phyloP scores from a whole-genome alignment of 2,797 vertebrate species.

The Avahi laniger region DNA sequence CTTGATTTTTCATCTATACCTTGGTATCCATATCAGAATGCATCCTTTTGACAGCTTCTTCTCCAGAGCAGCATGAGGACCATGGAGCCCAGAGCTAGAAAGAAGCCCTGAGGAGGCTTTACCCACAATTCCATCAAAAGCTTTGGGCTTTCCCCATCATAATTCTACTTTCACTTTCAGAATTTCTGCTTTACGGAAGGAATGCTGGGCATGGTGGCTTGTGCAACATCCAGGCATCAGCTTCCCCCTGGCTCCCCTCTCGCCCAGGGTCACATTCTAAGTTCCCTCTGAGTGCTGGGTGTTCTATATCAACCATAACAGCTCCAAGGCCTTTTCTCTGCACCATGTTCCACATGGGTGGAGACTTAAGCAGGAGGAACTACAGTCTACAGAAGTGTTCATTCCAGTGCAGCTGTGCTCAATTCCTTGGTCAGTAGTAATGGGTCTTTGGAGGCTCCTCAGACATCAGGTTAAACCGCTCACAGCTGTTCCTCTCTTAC shows the following conservation, averaged over 20 bases:
- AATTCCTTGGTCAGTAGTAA: background rate
- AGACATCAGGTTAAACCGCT: background rate
- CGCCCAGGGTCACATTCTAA: background rate
- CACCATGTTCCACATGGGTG: accelerated
- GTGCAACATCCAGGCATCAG: background rate
- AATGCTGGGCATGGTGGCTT: background rate
- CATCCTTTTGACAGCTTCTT: background rate
- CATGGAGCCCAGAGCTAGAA: background rate
- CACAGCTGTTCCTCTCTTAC: background rate
- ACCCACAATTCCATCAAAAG: background rate
- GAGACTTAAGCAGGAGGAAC: background rate
- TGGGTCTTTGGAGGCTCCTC: background rate
- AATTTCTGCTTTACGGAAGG: background rate
- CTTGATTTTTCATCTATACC: background rate
- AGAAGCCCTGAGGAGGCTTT: background rate
- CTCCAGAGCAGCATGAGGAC: background rate
- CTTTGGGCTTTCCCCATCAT: background rate
- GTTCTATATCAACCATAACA: background rate
- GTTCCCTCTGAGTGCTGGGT: background rate
- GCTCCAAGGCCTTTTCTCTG: no score
- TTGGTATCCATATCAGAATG: background rate
- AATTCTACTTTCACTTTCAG: background rate
- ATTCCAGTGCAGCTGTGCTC: background rate
- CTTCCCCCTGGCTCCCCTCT: background rate
- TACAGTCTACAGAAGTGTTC: background rate